Evolutionary conservation across 2,797 vertebrate species (phyloP), one percentile per base, ranked within the genome.

Genomic region (Naso thynnoides): DNA sequence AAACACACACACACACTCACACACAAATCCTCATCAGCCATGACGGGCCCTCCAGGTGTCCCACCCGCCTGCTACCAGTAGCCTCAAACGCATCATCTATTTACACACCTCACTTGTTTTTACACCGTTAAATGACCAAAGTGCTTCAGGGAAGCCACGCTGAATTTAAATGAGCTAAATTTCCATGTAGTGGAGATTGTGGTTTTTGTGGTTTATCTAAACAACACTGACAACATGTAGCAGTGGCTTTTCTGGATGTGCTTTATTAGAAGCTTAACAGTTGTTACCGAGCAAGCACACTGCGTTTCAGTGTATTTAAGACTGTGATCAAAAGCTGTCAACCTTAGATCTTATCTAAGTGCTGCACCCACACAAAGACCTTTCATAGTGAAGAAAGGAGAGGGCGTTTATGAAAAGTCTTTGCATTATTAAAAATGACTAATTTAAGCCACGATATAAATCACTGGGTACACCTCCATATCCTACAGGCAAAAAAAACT

Each of bases 91-190:
- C 38, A 13, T 60, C 19, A 42, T 33, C 72, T 61, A 47, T 76
- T 82, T 74, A 81, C 61, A 76, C 79, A 79, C 59, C 50, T 66
- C 69, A 27, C 57, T 78, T 59, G 65, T 52, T 83, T 76, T 79
- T 42, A 74, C 70, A 41, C 49, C 52, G 15, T 31, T 84, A 81
- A 88, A 81, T 75, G 79, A 53, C 54, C 59, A 44, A 36, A 61
- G 13, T 4, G 63, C 78, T 76, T 33, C 48, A 48, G 75, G 79
- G 65, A 42, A 23, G 29, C 73, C 8, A 27, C 47, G 0, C 60
- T 71, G 60, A 72, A 75, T 81, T 48, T 61, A 74, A 74, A 81
- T 67, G 24, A 83, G 68, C 39, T 73, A 15, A 23, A 53, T 76
- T 64, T 75, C 49, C 68, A 54, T 18, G 24, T 48, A 50, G 41